Evolutionary conservation across 2,888 invertebrate species (phyloP).

Genomic region (Apamea anceps): DNA sequence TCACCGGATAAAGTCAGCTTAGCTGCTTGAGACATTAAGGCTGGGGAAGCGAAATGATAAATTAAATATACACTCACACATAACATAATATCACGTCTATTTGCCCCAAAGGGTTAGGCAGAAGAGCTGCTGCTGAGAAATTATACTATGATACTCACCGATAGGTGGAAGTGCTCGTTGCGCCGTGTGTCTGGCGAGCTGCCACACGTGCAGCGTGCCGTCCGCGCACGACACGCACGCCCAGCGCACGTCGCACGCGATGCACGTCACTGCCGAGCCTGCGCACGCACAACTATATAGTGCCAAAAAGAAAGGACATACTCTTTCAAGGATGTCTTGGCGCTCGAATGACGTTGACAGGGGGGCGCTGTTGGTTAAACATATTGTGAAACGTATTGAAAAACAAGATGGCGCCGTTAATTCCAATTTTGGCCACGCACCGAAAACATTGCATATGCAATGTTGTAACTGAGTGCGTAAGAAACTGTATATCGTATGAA

Average conservation of each 20-base stretch:
- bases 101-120: no score
- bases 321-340: neutral
- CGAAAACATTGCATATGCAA: neutral
- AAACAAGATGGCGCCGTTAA: neutral
- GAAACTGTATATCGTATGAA: neutral
- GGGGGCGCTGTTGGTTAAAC: neutral
- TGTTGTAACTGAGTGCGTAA: neutral
- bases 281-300: neutral
- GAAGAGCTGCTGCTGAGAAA: no score
- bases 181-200: slow-evolving; percentile 81
- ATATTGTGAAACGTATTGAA: neutral
- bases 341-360: neutral
- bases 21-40: slow-evolving; percentile 79
- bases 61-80: slow-evolving; percentile 41
- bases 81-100: neutral
- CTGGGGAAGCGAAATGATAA: slow-evolving; percentile 74
- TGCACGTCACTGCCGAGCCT: slow-evolving; percentile 91
- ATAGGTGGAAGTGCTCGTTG: slow-evolving; percentile 89
- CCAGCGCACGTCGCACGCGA: slow-evolving; percentile 91
- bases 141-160: slow-evolving; percentile 58
- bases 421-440: no score
- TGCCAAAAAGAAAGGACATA: neutral
- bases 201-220: slow-evolving; percentile 91
- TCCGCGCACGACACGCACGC: slow-evolving; percentile 92
- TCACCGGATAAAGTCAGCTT: slow-evolving; percentile 80